Conservation (phyloP, 2,797 vertebrate genomes). For the Chelidonichthys spinosus region DNA sequence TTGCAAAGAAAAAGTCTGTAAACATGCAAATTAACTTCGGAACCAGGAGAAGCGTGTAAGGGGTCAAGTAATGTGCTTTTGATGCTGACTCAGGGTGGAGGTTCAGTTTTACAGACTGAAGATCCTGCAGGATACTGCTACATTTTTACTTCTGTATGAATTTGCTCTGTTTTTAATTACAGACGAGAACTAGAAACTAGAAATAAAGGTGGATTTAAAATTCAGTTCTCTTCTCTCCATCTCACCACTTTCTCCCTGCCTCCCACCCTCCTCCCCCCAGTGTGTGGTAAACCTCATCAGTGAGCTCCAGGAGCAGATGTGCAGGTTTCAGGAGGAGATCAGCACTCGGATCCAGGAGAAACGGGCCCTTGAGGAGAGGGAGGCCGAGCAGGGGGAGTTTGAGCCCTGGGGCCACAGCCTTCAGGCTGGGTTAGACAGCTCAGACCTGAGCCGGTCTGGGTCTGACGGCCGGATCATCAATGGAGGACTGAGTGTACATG, state of each 20-base stretch:
- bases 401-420: slow-evolving; percentile 66
- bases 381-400: slow-evolving; percentile 72
- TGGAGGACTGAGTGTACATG: slow-evolving; percentile 87
- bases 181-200: too few species aligned
- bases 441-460: slow-evolving; percentile 68
- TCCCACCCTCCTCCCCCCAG: slow-evolving; percentile 77
- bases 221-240: background rate
- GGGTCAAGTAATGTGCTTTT: too few species aligned
- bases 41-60: too few species aligned
- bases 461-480: slow-evolving; percentile 74
- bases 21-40: too few species aligned
- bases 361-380: slow-evolving; percentile 85
- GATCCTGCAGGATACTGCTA: too few species aligned
- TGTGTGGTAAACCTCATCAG: slow-evolving; percentile 99
- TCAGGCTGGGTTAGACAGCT: slow-evolving; percentile 66
- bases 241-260: slow-evolving; percentile 2
- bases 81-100: too few species aligned
- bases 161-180: too few species aligned
- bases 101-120: too few species aligned
- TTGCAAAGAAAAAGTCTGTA: too few species aligned
- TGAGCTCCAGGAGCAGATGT: slow-evolving; percentile 99
- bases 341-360: slow-evolving; percentile 95
- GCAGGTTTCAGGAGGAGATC: slow-evolving; percentile 98
- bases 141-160: too few species aligned
- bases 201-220: too few species aligned